phyloP scores from a whole-genome alignment of 2,797 vertebrate species.

The Enoplosus armatus region DNA sequence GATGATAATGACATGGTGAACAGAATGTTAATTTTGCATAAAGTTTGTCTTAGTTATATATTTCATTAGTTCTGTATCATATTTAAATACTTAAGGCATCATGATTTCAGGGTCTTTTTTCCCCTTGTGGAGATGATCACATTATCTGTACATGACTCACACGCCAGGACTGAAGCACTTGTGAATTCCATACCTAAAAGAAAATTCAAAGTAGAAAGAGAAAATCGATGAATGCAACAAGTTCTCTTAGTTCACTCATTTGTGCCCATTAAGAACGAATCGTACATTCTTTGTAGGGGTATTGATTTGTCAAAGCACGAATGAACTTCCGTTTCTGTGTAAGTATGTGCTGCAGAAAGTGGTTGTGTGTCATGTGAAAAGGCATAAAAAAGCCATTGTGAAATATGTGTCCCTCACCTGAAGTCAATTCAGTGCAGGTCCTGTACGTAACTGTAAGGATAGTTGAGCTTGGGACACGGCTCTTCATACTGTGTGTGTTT shows the following conservation, averaged over 20 bases:
- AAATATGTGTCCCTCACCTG: not conserved
- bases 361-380: not conserved
- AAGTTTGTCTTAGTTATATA: not conserved
- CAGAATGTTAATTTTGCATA: not conserved
- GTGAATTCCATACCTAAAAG: not conserved
- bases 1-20: not conserved
- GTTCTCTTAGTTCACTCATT: not conserved
- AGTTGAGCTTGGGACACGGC: constrained; percentile 13
- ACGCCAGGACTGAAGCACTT: not conserved
- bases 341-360: not conserved
- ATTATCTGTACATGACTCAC: not conserved
- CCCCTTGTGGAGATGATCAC: not conserved
- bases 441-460: not conserved
- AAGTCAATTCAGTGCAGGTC: constrained; percentile 16
- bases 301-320: not conserved
- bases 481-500: constrained; percentile 6
- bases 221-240: not conserved
- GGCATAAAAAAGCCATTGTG: not conserved
- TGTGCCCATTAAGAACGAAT: too few species aligned
- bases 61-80: not conserved
- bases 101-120: not conserved
- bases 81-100: not conserved
- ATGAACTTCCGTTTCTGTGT: not conserved
- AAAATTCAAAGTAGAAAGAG: not conserved
- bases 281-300: not conserved